A percentile compares a stretch with the other conserved stretches of the same genome.
Evolutionary conservation across 2,797 vertebrate genomes (phyloP).

Genomic region (Sarcophilus harrisii): DNA sequence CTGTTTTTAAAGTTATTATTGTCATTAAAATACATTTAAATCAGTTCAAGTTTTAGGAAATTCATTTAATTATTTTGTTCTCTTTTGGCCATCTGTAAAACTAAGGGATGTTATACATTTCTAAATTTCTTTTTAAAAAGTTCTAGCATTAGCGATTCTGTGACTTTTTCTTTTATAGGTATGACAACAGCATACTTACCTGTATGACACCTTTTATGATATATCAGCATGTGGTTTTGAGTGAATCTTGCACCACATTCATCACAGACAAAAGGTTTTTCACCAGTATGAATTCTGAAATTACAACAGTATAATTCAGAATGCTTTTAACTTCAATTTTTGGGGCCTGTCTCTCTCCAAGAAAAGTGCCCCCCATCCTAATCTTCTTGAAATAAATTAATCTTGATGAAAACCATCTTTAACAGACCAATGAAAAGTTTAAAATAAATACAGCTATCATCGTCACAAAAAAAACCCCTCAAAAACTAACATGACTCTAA

Average conservation of each 20-base stretch:
- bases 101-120: background rate
- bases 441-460: background rate
- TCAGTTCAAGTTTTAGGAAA: background rate
- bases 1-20: background rate
- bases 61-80: background rate
- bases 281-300: constrained; percentile 96
- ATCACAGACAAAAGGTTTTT: constrained; percentile 97
- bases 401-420: background rate
- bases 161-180: constrained; percentile 25
- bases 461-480: background rate
- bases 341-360: background rate
- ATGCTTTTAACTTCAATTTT: constrained; percentile 49
- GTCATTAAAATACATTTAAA: background rate
- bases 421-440: constrained; percentile 19
- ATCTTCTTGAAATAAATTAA: constrained; percentile 29
- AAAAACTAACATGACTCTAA: background rate
- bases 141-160: background rate
- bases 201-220: constrained; percentile 97
- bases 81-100: background rate
- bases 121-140: background rate
- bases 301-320: constrained; percentile 65
- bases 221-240: constrained; percentile 98
- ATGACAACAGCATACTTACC: constrained; percentile 85
- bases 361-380: constrained; percentile 54
- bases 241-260: constrained; percentile 95